A percentile compares a stretch with the other conserved stretches of the same genome.
Evolutionary conservation across 2,797 vertebrate genomes (phyloP).

Genomic region (Acanthornis magna): DNA sequence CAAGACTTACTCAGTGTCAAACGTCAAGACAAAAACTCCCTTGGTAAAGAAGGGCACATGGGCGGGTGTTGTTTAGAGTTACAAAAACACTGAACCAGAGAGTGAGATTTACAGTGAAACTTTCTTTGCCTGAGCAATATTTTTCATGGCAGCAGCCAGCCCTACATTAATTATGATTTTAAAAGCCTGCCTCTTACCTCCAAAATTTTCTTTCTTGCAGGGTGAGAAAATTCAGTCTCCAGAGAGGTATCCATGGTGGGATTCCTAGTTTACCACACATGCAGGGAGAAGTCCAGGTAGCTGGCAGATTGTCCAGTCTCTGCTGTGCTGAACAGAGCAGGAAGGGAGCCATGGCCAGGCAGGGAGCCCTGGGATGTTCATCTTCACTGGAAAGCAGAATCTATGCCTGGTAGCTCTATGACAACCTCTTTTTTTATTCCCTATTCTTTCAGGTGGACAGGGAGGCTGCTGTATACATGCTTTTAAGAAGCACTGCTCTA

Average conservation of each 20-base stretch:
- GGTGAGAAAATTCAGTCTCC: neutral
- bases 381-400: neutral
- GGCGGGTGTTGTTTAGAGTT: neutral
- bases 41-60: neutral
- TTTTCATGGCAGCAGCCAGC: neutral
- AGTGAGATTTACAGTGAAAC: neutral
- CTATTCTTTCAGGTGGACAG: neutral
- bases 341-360: neutral
- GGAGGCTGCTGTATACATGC: neutral
- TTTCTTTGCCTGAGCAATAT: neutral
- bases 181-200: neutral
- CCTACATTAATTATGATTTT: neutral
- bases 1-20: neutral
- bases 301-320: neutral
- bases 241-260: neutral
- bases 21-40: neutral
- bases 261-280: neutral
- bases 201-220: neutral
- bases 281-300: neutral
- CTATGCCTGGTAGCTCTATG: neutral
- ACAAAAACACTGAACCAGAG: neutral
- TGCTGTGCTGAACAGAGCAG: neutral
- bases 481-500: neutral
- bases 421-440: neutral
- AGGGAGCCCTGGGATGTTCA: neutral